Conservation (phyloP, 2,888 invertebrate species). For the Caenorhabditis macrosperma region DNA sequence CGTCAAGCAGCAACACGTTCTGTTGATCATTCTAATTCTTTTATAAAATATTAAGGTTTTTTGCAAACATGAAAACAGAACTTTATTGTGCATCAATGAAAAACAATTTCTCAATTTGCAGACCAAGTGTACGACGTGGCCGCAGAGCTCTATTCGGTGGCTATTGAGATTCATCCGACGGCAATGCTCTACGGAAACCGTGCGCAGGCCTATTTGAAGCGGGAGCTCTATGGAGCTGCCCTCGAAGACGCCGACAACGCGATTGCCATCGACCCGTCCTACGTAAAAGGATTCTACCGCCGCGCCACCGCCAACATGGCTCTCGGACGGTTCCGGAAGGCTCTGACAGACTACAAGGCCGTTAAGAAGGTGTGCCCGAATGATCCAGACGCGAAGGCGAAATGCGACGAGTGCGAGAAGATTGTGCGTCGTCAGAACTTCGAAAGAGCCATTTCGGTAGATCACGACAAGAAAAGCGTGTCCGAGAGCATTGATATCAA, state of each 20-base stretch:
- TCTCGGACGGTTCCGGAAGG: slow-evolving; percentile 95
- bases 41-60: no score
- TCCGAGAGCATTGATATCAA: slow-evolving; percentile 90
- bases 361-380: slow-evolving; percentile 86
- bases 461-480: slow-evolving; percentile 90
- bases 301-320: slow-evolving; percentile 98
- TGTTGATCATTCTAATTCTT: no score
- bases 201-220: slow-evolving; percentile 93
- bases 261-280: slow-evolving; percentile 90
- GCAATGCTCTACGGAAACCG: slow-evolving; percentile 93
- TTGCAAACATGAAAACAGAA: no score
- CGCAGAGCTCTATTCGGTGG: slow-evolving; percentile 89
- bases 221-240: slow-evolving; percentile 96
- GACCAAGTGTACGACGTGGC: slow-evolving; percentile 93
- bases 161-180: slow-evolving; percentile 89
- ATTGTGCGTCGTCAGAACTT: slow-evolving; percentile 95
- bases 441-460: slow-evolving; percentile 95
- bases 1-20: no score
- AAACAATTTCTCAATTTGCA: slow-evolving; percentile 82
- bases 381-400: slow-evolving; percentile 93
- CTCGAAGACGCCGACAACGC: slow-evolving; percentile 92
- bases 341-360: slow-evolving; percentile 95
- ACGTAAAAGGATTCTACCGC: slow-evolving; percentile 96
- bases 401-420: slow-evolving; percentile 94
- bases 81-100: no score